A percentile compares a stretch with the other conserved stretches of the same genome.
Conservation (phyloP, 2,888 invertebrate species). For the Tanypteryx hageni region DNA sequence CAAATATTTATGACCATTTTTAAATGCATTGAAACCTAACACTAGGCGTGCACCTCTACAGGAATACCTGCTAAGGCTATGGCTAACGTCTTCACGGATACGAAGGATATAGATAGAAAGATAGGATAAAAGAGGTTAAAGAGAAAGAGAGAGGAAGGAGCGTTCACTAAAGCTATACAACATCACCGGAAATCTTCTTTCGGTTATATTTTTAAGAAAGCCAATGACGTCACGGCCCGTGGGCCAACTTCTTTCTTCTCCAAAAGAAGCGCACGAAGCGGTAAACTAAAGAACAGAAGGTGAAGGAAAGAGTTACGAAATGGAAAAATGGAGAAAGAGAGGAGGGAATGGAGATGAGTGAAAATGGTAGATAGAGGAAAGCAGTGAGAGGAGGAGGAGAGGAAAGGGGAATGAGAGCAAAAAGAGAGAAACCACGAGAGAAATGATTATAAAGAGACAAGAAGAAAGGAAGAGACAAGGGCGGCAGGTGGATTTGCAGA, state of each 20-base stretch:
- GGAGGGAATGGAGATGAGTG: not conserved
- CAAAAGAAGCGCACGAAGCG: not conserved
- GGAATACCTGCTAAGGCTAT: too few relatives aligned
- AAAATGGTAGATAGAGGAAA: not conserved
- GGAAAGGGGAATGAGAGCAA: not conserved
- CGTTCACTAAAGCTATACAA: not conserved
- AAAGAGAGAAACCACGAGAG: too few relatives aligned
- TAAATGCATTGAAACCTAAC: too few relatives aligned
- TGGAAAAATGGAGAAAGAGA: not conserved
- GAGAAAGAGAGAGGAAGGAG: not conserved
- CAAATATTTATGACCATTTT: too few relatives aligned
- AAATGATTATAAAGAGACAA: not conserved
- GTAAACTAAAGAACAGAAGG: too few relatives aligned
- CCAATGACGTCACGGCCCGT: constrained; percentile 22
- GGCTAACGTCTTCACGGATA: too few relatives aligned
- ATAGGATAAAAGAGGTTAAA: not conserved
- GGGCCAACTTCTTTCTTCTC: not conserved
- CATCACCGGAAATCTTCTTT: not conserved
- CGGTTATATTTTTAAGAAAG: not conserved
- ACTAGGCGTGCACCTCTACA: too few relatives aligned
- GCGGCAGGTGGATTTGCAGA: not conserved
- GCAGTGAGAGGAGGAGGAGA: not conserved
- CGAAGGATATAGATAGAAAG: too few relatives aligned
- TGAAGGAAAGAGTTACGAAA: not conserved
- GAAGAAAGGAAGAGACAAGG: not conserved